Conservation (phyloP, 1,140 invertebrate genomes). For the Scaptomyza pallida region DNA sequence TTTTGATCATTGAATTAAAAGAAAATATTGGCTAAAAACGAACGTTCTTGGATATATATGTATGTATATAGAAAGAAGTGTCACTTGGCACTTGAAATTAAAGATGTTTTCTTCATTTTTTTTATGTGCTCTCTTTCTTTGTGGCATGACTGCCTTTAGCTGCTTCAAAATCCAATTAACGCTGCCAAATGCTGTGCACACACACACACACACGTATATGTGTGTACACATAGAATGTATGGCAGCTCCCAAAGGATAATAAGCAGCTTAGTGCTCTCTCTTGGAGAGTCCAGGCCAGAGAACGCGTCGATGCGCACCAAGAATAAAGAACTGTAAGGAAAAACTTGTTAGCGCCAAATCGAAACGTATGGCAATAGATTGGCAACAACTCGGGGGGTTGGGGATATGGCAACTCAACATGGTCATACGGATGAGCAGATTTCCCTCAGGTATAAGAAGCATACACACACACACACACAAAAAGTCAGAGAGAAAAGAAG, state of each 20-base stretch:
- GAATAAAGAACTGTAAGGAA: constrained; percentile 47
- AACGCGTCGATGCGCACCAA: constrained; percentile 35
- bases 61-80: not conserved
- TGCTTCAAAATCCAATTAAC: constrained; percentile 67
- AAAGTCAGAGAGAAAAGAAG: not conserved
- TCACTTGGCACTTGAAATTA: constrained; percentile 13
- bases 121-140: constrained; percentile 27
- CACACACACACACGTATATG: not conserved
- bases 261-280: constrained; percentile 64
- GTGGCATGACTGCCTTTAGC: constrained; percentile 12
- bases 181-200: constrained; percentile 20
- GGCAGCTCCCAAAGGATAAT: constrained; percentile 59
- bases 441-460: constrained; percentile 65
- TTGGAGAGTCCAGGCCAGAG: constrained; percentile 18
- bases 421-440: constrained; percentile 50
- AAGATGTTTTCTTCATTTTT: constrained; percentile 21
- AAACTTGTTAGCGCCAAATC: constrained; percentile 76
- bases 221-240: not conserved
- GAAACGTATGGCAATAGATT: constrained; percentile 33
- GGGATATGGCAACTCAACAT: constrained; percentile 11
- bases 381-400: constrained; percentile 11
- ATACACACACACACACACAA: not conserved
- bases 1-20: too few species aligned
- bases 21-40: too few species aligned
- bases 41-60: too few species aligned